Evolutionary conservation across 1,140 invertebrate genomes (phyloP).

Genomic region (Drosophila sechellia): DNA sequence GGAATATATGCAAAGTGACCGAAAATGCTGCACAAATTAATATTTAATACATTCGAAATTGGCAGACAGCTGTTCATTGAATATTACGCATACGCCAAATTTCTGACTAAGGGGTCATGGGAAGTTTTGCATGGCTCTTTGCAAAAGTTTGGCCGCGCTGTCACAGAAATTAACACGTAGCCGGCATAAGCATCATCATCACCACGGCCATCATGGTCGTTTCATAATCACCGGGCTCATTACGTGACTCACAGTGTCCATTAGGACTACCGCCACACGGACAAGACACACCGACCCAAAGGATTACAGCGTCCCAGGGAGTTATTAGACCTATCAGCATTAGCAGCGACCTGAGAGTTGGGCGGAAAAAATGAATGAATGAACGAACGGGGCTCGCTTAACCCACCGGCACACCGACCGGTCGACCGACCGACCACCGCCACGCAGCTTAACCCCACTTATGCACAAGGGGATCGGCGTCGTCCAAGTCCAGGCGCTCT

Average conservation of each 20-base stretch:
- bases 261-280: slow-evolving; percentile 52
- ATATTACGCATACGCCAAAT: slow-evolving; percentile 69
- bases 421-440: slow-evolving; percentile 8
- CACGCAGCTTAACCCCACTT: slow-evolving; percentile 74
- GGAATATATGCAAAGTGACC: slow-evolving; percentile 53
- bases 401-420: slow-evolving; percentile 21
- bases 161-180: slow-evolving; percentile 78
- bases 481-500: not conserved
- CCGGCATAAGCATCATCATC: slow-evolving; percentile 53
- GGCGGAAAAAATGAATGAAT: slow-evolving; percentile 27
- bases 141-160: slow-evolving; percentile 47
- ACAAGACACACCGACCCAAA: slow-evolving; percentile 58
- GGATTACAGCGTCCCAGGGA: slow-evolving; percentile 74
- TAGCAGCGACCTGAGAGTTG: slow-evolving; percentile 23
- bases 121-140: not conserved
- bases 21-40: slow-evolving; percentile 71
- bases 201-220: slow-evolving; percentile 49
- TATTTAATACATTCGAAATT: slow-evolving; percentile 66
- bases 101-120: not conserved
- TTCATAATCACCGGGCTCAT: slow-evolving; percentile 74
- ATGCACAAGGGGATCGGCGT: slow-evolving; percentile 29
- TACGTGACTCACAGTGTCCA: slow-evolving; percentile 75
- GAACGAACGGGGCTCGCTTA: slow-evolving; percentile 38
- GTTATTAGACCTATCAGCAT: slow-evolving; percentile 79
- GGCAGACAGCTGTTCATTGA: slow-evolving; percentile 66